Evolutionary conservation across 2,888 invertebrate genomes (phyloP).

Genomic region (Limnephilus auricula): DNA sequence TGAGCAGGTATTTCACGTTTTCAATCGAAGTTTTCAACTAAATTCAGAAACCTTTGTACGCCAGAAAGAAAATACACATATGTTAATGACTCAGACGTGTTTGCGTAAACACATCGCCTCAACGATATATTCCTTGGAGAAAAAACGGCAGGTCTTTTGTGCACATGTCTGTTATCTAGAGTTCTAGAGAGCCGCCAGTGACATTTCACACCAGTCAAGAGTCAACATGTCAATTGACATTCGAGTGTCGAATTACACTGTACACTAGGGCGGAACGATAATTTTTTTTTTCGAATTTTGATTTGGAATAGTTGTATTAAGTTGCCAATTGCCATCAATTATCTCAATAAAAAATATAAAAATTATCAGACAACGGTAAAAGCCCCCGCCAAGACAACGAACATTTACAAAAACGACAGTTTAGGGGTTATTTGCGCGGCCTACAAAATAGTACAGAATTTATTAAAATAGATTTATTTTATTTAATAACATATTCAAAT

Average conservation of each 20-base stretch:
- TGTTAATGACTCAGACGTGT: neutral
- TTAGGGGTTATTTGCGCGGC: too few species aligned
- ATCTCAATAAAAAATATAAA: too few species aligned
- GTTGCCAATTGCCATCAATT: too few species aligned
- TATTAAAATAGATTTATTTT: too few species aligned
- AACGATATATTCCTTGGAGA: neutral
- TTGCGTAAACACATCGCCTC: neutral
- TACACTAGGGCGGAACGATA: too few species aligned
- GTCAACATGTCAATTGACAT: constrained; percentile 13
- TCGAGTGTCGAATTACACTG: constrained; percentile 13
- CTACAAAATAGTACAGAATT: too few species aligned
- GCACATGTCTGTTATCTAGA: neutral
- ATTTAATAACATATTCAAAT: too few species aligned
- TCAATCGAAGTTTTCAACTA: neutral
- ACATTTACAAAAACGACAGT: too few species aligned
- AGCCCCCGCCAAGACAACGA: too few species aligned
- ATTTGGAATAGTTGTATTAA: too few species aligned
- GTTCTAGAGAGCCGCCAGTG: neutral
- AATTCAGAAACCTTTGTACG: neutral
- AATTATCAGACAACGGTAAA: too few species aligned
- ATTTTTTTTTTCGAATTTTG: too few species aligned
- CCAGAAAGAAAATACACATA: neutral
- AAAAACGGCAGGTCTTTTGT: neutral
- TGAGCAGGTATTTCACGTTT: neutral
- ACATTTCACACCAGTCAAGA: neutral